These are phyloP conservation scores for Odontamblyopus rebecca DNA, from an alignment of 2,797 vertebrate genomes.

Conservation along the genomic window DNA sequence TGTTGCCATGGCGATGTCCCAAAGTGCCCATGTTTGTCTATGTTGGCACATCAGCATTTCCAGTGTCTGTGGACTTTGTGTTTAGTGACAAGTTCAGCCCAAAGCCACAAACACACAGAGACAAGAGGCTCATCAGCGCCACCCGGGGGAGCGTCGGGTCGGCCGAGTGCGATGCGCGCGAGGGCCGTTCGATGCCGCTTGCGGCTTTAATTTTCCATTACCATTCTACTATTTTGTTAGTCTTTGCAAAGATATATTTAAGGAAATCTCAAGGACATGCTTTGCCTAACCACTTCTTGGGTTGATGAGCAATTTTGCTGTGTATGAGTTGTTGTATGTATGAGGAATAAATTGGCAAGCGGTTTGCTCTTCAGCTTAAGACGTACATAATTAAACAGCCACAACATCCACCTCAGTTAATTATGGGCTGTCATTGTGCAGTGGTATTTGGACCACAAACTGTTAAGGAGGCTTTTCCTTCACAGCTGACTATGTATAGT, in stretches of 20 bases:
- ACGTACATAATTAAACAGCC: slow-evolving; percentile 34
- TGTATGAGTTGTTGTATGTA: slow-evolving; percentile 16
- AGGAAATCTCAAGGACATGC: slow-evolving; percentile 1
- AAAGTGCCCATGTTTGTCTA: too few relatives aligned
- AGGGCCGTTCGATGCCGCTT: too few relatives aligned
- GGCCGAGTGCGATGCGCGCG: too few relatives aligned
- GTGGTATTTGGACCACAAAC: slow-evolving; percentile 44
- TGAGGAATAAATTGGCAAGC: slow-evolving; percentile 16
- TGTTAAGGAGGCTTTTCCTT: slow-evolving; percentile 32
- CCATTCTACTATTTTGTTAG: background rate
- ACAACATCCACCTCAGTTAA: slow-evolving; percentile 30
- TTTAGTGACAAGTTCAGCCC: too few relatives aligned
- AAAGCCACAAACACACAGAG: too few relatives aligned
- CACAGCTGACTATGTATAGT: slow-evolving; percentile 16
- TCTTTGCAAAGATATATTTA: background rate
- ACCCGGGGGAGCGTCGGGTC: too few relatives aligned
- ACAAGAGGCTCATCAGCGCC: too few relatives aligned
- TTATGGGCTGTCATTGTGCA: slow-evolving; percentile 14
- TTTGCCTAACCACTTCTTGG: background rate
- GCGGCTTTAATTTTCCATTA: too few relatives aligned
- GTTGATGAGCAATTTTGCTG: slow-evolving; percentile 1
- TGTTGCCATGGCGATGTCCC: too few relatives aligned
- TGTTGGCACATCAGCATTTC: too few relatives aligned
- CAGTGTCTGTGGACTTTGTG: too few relatives aligned
- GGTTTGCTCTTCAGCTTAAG: slow-evolving; percentile 18